These are phyloP conservation scores for Cataglyphis altisquamis DNA, from an alignment of 2,888 invertebrate genomes.

Conservation along the genomic window DNA sequence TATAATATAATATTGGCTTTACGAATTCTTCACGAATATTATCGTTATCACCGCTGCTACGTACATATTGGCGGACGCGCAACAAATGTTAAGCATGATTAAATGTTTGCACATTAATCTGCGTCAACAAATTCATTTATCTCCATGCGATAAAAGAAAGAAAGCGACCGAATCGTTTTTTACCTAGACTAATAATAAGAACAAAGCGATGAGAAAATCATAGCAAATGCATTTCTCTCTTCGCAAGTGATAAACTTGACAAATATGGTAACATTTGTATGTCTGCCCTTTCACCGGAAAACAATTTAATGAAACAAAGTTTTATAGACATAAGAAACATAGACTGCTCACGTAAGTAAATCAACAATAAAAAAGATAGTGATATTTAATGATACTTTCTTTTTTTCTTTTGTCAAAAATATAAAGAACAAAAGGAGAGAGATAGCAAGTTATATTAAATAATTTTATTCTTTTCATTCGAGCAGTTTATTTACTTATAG, in stretches of 20 bases:
- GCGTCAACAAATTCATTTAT: slow-evolving; percentile 36
- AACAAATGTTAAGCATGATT: slow-evolving; percentile 21
- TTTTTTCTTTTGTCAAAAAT: not conserved
- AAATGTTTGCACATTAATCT: slow-evolving; percentile 34
- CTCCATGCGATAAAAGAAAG: slow-evolving; percentile 27
- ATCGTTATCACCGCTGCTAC: slow-evolving; percentile 3
- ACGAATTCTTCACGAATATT: slow-evolving; percentile 18
- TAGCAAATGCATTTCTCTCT: slow-evolving; percentile 34
- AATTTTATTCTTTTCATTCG: not conserved
- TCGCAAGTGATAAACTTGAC: slow-evolving; percentile 11
- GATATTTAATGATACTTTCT: not conserved
- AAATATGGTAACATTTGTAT: slow-evolving; percentile 3
- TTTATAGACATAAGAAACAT: not conserved
- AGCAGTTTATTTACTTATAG: not conserved
- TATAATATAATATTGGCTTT: not conserved
- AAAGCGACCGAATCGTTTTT: slow-evolving; percentile 21
- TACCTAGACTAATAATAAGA: slow-evolving; percentile 42
- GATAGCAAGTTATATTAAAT: not conserved
- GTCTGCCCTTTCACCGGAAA: slow-evolving; percentile 7
- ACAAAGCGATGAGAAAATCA: slow-evolving; percentile 44
- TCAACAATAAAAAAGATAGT: not conserved
- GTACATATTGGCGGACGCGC: slow-evolving; percentile 21
- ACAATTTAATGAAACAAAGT: slow-evolving; percentile 32
- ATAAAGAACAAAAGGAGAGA: not conserved
- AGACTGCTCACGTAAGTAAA: not conserved